Conservation (phyloP, 1,140 invertebrate species). For the Steinernema khuongi region DNA sequence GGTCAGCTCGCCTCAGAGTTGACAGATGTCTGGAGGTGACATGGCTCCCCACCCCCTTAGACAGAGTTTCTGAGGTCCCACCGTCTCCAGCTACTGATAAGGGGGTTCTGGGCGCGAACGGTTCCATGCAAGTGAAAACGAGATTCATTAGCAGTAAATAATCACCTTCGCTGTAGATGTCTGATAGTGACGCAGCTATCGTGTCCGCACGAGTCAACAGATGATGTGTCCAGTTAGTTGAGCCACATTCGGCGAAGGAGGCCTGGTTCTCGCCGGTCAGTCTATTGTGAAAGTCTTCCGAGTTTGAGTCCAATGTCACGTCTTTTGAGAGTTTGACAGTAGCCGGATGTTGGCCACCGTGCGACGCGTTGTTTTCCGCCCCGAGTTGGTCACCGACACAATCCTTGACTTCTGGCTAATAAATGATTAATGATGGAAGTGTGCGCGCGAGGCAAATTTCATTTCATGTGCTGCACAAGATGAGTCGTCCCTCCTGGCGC, state of each 20-base stretch:
- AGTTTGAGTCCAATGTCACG: no score
- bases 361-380: not conserved
- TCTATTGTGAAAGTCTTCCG: no score
- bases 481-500: not conserved
- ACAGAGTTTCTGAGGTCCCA: not conserved
- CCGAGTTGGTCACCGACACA: not conserved
- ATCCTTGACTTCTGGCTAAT: not conserved
- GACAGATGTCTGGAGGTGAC: no score
- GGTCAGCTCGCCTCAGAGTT: no score
- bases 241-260: no score
- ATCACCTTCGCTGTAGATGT: not conserved
- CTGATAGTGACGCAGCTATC: not conserved
- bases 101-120: not conserved
- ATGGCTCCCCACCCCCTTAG: no score
- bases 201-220: no score
- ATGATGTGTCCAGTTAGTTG: no score
- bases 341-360: not conserved
- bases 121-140: not conserved
- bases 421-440: not conserved
- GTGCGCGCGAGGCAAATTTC: not conserved
- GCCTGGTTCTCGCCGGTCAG: no score
- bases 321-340: not conserved
- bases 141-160: not conserved
- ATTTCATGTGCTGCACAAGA: not conserved
- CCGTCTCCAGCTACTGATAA: not conserved